phyloP scores from a whole-genome alignment of 2,797 vertebrate species.

The Corythornis leucogaster region DNA sequence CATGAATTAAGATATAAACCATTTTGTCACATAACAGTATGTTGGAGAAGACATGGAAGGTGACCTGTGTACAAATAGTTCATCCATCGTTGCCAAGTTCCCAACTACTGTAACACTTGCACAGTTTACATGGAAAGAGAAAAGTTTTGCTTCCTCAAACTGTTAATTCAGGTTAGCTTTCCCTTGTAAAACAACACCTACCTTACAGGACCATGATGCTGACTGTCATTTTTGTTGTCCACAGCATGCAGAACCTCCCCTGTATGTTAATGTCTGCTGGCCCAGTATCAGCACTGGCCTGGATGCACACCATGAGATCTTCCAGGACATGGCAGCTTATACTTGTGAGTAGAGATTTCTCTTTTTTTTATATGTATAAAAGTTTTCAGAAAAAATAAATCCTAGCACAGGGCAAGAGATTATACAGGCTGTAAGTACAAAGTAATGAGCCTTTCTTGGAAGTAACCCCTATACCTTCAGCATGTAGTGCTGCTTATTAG shows the following conservation, averaged over 20 bases:
- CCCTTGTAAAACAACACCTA: neutral
- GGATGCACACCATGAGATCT: neutral
- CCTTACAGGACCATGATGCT: neutral
- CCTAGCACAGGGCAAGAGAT: neutral
- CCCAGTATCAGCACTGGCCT: neutral
- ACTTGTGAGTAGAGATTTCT: neutral
- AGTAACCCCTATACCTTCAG: neutral
- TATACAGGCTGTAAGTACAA: neutral
- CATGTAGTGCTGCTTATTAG: neutral
- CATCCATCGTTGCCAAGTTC: constrained; percentile 2
- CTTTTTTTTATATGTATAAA: neutral
- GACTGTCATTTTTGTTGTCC: neutral
- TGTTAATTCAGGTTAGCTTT: neutral
- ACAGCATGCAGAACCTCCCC: neutral
- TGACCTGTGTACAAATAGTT: constrained; percentile 56
- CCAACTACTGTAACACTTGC: constrained; percentile 29
- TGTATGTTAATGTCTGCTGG: neutral
- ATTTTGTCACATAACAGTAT: constrained; percentile 52
- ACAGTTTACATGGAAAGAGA: neutral
- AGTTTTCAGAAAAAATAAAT: neutral
- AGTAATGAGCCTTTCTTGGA: accelerated
- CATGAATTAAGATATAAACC: constrained; percentile 67
- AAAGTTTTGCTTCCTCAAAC: neutral
- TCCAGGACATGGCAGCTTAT: neutral
- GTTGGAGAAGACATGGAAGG: constrained; percentile 33